Evolutionary conservation across 64 coral and sea anemone genomes (phyloP).

Genomic region (Catalaphyllia jardinei): DNA sequence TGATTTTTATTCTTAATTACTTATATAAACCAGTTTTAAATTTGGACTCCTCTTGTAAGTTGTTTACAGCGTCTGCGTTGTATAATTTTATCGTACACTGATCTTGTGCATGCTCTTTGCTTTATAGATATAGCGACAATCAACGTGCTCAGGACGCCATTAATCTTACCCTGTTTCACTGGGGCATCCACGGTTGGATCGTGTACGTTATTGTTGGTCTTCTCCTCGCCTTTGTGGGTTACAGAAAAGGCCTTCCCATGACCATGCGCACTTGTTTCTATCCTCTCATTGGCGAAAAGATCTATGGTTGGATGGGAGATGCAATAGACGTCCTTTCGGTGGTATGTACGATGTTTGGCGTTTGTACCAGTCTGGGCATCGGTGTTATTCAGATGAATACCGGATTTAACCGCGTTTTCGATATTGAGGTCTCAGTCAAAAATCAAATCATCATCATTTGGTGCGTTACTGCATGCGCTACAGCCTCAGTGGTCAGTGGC

Average conservation of each 20-base stretch:
- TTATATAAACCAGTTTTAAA: too few relatives aligned
- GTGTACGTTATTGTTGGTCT: conserved; percentile 70
- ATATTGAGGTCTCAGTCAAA: neutral
- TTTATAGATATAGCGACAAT: conserved; percentile 67
- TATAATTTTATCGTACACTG: neutral
- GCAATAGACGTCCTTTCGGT: conserved; percentile 68
- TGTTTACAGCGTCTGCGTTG: too few relatives aligned
- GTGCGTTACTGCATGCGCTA: conserved; percentile 49
- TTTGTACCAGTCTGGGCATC: conserved; percentile 74
- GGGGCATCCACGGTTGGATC: conserved; percentile 74
- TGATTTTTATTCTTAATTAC: too few relatives aligned
- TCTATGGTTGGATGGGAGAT: conserved; percentile 70
- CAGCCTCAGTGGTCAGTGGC: conserved; percentile 54
- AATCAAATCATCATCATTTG: conserved; percentile 70
- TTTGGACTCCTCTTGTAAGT: neutral
- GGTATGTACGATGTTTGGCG: conserved; percentile 71
- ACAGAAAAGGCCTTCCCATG: conserved; percentile 57
- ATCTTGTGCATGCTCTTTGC: neutral
- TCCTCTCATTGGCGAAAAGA: conserved; percentile 61
- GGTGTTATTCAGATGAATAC: conserved; percentile 66
- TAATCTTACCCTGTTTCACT: conserved; percentile 75
- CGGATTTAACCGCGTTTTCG: conserved; percentile 52
- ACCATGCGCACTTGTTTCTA: conserved; percentile 81
- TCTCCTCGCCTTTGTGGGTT: conserved; percentile 56
- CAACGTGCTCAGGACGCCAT: conserved; percentile 77